These are phyloP conservation scores for Drepanosiphum platanoidis DNA, from an alignment of 2,888 invertebrate species.

Conservation along the genomic window DNA sequence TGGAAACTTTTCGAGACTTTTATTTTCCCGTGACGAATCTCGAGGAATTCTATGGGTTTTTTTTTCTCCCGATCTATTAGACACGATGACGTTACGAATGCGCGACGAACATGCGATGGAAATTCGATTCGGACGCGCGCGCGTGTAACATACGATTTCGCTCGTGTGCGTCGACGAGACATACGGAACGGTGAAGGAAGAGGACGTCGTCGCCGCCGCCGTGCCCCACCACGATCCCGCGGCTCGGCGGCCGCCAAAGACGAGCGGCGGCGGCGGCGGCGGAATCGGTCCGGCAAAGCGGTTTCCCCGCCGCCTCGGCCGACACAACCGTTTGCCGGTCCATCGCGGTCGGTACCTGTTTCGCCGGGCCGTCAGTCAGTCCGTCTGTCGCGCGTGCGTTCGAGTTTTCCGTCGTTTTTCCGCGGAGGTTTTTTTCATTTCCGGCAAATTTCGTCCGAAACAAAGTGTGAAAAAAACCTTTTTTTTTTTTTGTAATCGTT, in stretches of 20 bases:
- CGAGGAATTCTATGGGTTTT: too few relatives aligned
- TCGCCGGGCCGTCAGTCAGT: not conserved
- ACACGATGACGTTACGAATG: too few relatives aligned
- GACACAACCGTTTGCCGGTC: constrained; percentile 53
- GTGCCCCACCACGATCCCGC: not conserved
- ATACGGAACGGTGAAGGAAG: not conserved
- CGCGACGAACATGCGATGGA: too few relatives aligned
- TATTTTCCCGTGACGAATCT: too few relatives aligned
- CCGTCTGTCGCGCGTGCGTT: not conserved
- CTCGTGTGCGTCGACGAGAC: not conserved
- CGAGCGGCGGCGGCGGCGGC: constrained; percentile 3
- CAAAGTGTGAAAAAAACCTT: too few relatives aligned
- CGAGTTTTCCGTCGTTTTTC: not conserved
- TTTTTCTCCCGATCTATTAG: too few relatives aligned
- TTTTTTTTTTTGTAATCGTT: too few relatives aligned
- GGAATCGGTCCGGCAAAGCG: constrained; percentile 48
- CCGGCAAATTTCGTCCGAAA: too few relatives aligned
- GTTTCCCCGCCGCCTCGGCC: constrained; percentile 12
- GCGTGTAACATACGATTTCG: not conserved
- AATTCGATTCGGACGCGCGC: too few relatives aligned
- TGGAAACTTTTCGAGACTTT: too few relatives aligned
- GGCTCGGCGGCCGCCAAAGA: not conserved
- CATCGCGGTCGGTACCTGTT: constrained; percentile 43
- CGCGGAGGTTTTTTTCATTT: not conserved
- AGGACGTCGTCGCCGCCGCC: not conserved